Evolutionary conservation across 35 echinoderm and acorn worm genomes (phyloP), one percentile per base, ranked within the genome.

Genomic region (Lytechinus variegatus): DNA sequence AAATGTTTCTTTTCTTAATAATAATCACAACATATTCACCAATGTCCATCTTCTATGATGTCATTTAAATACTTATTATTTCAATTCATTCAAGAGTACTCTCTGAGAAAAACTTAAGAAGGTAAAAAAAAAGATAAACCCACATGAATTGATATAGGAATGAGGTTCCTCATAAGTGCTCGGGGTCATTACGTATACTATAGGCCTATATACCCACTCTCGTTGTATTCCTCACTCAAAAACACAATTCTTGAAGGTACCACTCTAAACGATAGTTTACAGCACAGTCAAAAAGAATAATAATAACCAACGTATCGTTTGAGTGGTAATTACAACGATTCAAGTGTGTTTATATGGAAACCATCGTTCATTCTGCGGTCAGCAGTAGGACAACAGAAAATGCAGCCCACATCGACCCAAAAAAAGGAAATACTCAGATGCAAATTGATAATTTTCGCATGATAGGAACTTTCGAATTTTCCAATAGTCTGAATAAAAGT

Each of bases 341-440:
- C 66, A 79, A 79, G 66, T 79, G 24, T 79, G 66, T 79, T 79
- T 16, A 79, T 79, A 79, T 79, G 19, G 7, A 24, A 24, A 16
- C 66, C 66, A 79, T 79, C 66, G 66, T 79, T 79, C 66, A 79
- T n/a, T 79, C n/a, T 79, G 66, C 66, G 66, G 66, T 79, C 16
- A 79, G 66, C 66, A 6, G 19, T 5, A 13, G 9, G 8, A n/a
- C 14, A 19, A 3, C 14, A 79, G 66, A 7, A 79, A 79, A 58
- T 13, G 66, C 21, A 79, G 14, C 66, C 56, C 56, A 79, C 66
- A n/a, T 44, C 66, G 16, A 79, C 8, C 4, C 14, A 24, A 24
- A 79, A 44, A 44, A 7, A 4, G 3, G n/a, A 79, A 79, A 16
- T 79, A 79, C n/a, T n/a, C 66, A 79, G 7, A 24, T 79, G 66